Base-by-base conservation (phyloP, 2,797 vertebrate genomes). In the Rhynchotus rufescens region DNA sequence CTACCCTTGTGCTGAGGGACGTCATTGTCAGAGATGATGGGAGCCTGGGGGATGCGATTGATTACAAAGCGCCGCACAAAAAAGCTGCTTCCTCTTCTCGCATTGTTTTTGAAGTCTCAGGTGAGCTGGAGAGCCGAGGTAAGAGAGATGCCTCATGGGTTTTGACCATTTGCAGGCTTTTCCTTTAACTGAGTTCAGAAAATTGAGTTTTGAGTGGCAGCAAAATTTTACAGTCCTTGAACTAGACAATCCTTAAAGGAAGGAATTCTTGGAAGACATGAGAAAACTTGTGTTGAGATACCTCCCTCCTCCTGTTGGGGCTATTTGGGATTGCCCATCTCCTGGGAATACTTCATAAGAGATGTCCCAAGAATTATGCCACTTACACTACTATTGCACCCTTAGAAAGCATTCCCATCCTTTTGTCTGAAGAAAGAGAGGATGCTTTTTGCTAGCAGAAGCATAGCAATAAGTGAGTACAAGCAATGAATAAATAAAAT, bases 61-160 rank as follows among this genome's bases (percentile, higher is more conserved):
- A 66, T 23, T 92, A 90, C 36, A 20, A 34, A 44, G 40, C 17
- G 22, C 59, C 52, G 5, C 19, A 3, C 52, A 10, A 16, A 71
- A 64, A 61, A 23, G 38, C 16, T 6, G 69, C 14, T 26, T 34
- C 40, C 15, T 44, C 75, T 75, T 62, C 66, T 74, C 74, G 51
- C n/a, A 2, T 86, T 26, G 25, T 86, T 45, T 90, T 89, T 57
- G 79, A 90, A 75, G 69, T 25, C 59, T 71, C 87, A n/a, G 87
- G 91, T 86, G 52, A 83, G 86, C 16, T 44, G 44, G 68, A 64
- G 4, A 54, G 20, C 74, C 59, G 64, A 17, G 32, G 15, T 19
- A 57, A 26, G 21, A 45, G 21, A 51, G 23, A 17, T 62, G 47
- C n/a, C 2, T 6, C 21, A 0, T 1, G 28, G 15, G 7, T 21